A percentile compares a stretch with the other conserved stretches of the same genome.
Conservation (phyloP, 2,113 vertebrate species). For the Carassius carassius region DNA sequence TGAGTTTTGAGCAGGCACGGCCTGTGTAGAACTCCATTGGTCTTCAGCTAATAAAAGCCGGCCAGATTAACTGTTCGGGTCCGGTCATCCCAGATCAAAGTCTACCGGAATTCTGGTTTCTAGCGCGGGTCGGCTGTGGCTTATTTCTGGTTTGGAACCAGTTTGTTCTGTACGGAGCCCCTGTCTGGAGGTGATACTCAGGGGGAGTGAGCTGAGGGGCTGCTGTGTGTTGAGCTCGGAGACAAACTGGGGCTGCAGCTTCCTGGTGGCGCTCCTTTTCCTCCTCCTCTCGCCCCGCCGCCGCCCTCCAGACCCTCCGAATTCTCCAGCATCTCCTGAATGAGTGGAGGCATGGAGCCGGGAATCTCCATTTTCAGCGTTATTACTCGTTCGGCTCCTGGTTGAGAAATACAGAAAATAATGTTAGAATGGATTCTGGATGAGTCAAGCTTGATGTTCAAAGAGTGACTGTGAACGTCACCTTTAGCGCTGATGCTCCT, state of each 20-base stretch:
- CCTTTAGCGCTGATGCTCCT: conserved; percentile 78
- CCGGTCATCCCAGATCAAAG: conserved; percentile 16
- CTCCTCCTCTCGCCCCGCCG: conserved; percentile 56
- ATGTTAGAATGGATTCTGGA: background rate
- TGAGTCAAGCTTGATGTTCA: background rate
- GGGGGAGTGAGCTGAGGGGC: conserved; percentile 76
- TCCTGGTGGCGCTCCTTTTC: conserved; percentile 24
- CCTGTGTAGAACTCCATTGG: background rate
- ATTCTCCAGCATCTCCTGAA: conserved; percentile 80
- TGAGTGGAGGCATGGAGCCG: conserved; percentile 77
- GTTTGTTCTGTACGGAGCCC: conserved; percentile 16
- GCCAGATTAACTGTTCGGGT: conserved; percentile 18
- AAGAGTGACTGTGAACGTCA: conserved; percentile 29
- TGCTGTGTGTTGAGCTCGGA: conserved; percentile 81
- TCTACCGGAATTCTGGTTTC: conserved; percentile 21
- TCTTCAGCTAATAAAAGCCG: conserved; percentile 31
- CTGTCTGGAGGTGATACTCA: conserved; percentile 19
- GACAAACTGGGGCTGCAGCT: conserved; percentile 81
- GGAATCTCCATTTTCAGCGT: conserved; percentile 79
- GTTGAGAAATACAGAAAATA: conserved; percentile 27
- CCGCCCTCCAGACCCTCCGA: conserved; percentile 73
- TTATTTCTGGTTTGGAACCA: conserved; percentile 26
- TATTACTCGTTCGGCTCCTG: conserved; percentile 77
- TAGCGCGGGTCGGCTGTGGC: conserved; percentile 13
- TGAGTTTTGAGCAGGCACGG: conserved; percentile 12